These are phyloP conservation scores for Drepanosiphum platanoidis DNA, from an alignment of 2,888 invertebrate species.

Conservation along the genomic window DNA sequence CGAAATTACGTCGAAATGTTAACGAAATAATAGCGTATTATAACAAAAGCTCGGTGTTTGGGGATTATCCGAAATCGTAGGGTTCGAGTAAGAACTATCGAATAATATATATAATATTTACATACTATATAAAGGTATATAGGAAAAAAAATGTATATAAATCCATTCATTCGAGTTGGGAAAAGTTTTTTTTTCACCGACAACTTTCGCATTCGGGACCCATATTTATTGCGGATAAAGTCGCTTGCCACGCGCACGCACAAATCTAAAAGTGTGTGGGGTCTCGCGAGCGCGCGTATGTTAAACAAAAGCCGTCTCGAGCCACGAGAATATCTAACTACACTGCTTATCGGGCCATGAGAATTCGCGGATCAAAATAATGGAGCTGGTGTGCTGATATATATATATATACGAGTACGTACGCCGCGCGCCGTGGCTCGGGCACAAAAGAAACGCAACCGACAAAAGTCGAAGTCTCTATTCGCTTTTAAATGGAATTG, in stretches of 20 bases:
- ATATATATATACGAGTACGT: too few species aligned
- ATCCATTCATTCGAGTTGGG: constrained; percentile 7
- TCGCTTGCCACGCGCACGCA: background rate
- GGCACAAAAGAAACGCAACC: background rate
- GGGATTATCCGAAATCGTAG: background rate
- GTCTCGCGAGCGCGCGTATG: too few species aligned
- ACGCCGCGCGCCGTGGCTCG: background rate
- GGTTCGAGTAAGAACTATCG: background rate
- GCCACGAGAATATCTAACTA: background rate
- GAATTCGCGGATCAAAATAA: background rate
- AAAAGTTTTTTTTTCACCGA: constrained; percentile 22
- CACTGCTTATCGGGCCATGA: background rate
- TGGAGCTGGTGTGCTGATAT: too few species aligned
- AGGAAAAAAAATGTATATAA: background rate
- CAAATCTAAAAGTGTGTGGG: background rate
- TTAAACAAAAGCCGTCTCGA: constrained; percentile 11
- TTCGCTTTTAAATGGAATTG: constrained; percentile 13
- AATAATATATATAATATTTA: background rate
- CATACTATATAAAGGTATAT: too few species aligned
- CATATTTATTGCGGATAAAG: constrained; percentile 29
- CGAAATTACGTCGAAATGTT: background rate
- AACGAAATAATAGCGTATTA: background rate
- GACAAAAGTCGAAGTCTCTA: constrained; percentile 33
- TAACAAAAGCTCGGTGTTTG: background rate
- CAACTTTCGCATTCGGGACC: constrained; percentile 18